Evolutionary conservation across 2,113 vertebrate species (phyloP), one percentile per base, ranked within the genome.

Genomic region (Hypocryptadius cinnamomeus): DNA sequence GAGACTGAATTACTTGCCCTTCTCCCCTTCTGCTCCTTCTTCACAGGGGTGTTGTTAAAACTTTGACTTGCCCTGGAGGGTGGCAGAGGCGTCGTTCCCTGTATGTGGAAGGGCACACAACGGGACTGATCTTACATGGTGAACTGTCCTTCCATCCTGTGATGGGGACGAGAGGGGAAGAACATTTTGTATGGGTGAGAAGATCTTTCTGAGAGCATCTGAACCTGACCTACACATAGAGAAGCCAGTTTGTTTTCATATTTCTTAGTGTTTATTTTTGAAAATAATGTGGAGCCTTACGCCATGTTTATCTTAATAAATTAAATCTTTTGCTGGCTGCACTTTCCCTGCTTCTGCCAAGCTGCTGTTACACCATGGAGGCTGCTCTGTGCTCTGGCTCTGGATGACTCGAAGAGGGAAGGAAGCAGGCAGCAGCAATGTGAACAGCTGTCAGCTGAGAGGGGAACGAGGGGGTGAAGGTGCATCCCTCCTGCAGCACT

Each of bases 261-360:
- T 72, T 87, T 94, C 57, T 72, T 93, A n/a, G 59, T 91, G 86
- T 59, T 95, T 90, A 74, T 96, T 97, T 96, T 97, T 69, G 12
- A 95, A 76, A 93, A 47, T 72, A 60, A 88, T 25, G 54, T 89
- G 93, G 87, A 94, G 66, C 80, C 96, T 96, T 92, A 94, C 87
- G 84, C 90, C 37, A 15, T 68, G 86, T 87, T 95, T 80, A 94
- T 94, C 85, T 64, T 73, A 89, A 74, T 88, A 89, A 94, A 95
- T 89, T 37, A 83, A 92, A 79, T 71, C 71, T 84, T 39, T 50
- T 33, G 37, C 82, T 92, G 79, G 81, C 93, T 90, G 87, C 82
- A 85, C 27, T 91, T 78, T 8, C 25, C 78, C 79, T 90, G 91
- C 90, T 94, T 94, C 69, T 93, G 82, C 54, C 63, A 86, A 66